Evolutionary conservation across 2,888 invertebrate genomes (phyloP).

Genomic region (Ceratothoa steindachneri): DNA sequence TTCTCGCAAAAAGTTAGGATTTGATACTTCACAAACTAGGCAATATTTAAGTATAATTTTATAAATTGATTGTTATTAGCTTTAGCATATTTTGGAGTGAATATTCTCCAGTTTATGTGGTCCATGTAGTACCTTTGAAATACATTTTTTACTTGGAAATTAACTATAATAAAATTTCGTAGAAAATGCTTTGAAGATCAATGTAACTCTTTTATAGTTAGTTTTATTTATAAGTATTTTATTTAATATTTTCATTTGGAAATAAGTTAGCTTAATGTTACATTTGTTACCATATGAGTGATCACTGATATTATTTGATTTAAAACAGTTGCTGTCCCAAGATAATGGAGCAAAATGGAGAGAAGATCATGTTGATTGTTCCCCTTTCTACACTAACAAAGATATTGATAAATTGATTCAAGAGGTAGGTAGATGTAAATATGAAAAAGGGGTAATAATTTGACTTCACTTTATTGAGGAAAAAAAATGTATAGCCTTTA

Average conservation of each 20-base stretch:
- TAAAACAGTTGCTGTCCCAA: slow-evolving; percentile 72
- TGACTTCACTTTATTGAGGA: not conserved
- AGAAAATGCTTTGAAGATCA: no score
- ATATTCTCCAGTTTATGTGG: no score
- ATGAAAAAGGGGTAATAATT: not conserved
- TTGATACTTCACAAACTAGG: not conserved
- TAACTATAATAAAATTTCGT: no score
- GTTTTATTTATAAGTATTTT: not conserved
- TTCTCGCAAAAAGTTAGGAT: not conserved
- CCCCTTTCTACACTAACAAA: slow-evolving; percentile 93
- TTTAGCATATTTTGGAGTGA: no score
- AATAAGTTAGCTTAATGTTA: no score
- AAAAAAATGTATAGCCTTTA: no score
- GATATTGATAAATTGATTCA: slow-evolving; percentile 93
- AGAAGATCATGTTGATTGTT: slow-evolving; percentile 82
- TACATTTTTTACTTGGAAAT: no score
- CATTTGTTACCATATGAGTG: no score
- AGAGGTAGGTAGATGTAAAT: slow-evolving; percentile 57
- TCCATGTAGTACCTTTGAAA: no score
- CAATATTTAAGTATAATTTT: no score
- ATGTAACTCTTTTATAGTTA: slow-evolving; percentile 1
- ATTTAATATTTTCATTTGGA: slow-evolving; percentile 50
- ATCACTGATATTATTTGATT: no score
- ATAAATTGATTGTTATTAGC: no score
- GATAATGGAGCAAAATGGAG: slow-evolving; percentile 88